Evolutionary conservation across 2,888 invertebrate genomes (phyloP).

Genomic region (Rhimphoctona megacephalus): DNA sequence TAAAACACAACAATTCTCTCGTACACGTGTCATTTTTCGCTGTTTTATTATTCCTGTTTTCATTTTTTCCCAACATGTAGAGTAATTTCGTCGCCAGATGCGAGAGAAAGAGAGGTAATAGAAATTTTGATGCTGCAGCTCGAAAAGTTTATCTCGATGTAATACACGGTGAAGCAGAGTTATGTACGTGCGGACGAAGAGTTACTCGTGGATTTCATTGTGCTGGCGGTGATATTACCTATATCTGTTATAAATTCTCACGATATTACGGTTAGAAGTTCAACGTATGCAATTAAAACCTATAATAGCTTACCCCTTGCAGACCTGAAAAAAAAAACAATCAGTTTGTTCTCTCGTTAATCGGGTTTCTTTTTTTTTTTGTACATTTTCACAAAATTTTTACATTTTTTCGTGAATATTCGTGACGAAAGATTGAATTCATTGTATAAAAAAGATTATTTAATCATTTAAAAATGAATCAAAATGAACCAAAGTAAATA

Average conservation of each 20-base stretch:
- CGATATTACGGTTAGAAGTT: constrained; percentile 22
- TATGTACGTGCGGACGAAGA: not conserved
- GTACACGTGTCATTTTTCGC: constrained; percentile 6
- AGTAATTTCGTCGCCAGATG: constrained; percentile 32
- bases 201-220: constrained; percentile 35
- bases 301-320: not conserved
- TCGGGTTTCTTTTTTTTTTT: not conserved
- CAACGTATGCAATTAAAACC: constrained; percentile 22
- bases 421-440: not conserved
- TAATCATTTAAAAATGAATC: not conserved
- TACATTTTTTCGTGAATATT: not conserved
- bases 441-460: not conserved
- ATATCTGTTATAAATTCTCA: constrained; percentile 42
- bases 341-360: not conserved
- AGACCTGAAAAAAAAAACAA: not conserved
- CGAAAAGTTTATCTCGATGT: constrained; percentile 54
- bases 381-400: not conserved
- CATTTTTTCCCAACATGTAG: not conserved
- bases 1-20: constrained; percentile 29
- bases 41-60: not conserved
- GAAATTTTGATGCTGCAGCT: constrained; percentile 37
- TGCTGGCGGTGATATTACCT: constrained; percentile 19
- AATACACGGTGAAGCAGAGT: not conserved
- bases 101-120: constrained; percentile 24
- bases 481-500: not conserved